Conservation (phyloP, 2,797 vertebrate species). For the Onychomys leucogaster region DNA sequence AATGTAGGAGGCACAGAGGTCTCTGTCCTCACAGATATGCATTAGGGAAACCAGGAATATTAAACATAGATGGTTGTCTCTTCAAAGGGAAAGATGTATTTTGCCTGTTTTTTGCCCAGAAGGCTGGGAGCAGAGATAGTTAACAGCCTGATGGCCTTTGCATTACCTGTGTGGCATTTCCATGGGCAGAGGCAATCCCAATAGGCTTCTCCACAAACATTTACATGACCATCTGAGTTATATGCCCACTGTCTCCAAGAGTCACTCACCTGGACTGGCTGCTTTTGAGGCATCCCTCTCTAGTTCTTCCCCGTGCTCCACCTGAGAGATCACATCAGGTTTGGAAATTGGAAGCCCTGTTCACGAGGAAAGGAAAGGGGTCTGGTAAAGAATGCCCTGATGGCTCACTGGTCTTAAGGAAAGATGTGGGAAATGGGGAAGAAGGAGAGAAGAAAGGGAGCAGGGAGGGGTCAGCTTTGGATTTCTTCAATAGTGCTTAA, state of each 20-base stretch:
- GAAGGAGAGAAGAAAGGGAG: neutral
- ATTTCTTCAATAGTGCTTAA: slow-evolving; percentile 6
- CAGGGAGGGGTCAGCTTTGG: neutral
- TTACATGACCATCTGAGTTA: neutral
- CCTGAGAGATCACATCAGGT: slow-evolving; percentile 61
- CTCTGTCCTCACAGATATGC: neutral
- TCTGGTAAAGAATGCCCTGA: neutral
- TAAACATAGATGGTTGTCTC: neutral
- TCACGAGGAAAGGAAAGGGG: neutral
- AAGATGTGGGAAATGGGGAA: neutral
- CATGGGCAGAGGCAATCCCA: neutral
- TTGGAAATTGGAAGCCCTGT: slow-evolving; percentile 78
- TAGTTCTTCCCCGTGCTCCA: slow-evolving; percentile 52
- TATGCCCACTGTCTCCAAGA: neutral
- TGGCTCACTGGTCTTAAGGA: neutral
- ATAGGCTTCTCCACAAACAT: neutral
- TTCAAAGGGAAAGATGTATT: neutral
- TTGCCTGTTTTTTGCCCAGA: neutral
- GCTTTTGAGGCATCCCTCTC: slow-evolving; percentile 58
- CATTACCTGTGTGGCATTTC: neutral
- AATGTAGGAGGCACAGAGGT: neutral
- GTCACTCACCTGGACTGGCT: slow-evolving; percentile 52
- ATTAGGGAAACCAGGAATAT: neutral
- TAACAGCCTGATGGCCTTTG: neutral
- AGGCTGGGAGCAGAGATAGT: neutral